phyloP scores from a whole-genome alignment of 2,797 vertebrate species.

The Aplochiton taeniatus region DNA sequence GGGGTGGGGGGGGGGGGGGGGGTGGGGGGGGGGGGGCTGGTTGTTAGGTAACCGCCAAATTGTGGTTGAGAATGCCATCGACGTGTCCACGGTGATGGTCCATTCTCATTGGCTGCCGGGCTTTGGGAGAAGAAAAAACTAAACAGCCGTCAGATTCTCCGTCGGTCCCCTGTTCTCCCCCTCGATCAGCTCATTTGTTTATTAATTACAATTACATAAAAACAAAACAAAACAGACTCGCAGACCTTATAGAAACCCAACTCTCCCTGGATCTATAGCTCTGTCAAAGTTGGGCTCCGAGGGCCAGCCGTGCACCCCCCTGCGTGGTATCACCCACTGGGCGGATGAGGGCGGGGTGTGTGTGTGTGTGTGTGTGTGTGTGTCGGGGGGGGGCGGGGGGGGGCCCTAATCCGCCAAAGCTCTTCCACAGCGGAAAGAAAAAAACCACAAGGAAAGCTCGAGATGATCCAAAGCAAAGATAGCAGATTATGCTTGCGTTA shows the following conservation, averaged over 20 bases:
- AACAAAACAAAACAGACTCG: not conserved
- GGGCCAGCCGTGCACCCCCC: constrained; percentile 1
- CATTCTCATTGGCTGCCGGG: not conserved
- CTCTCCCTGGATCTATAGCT: constrained; percentile 5
- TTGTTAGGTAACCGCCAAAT: not conserved
- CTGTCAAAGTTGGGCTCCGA: not conserved
- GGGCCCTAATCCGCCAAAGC: not conserved
- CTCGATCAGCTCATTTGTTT: not conserved
- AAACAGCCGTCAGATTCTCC: not conserved
- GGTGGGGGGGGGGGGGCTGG: not conserved
- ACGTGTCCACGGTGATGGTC: not conserved
- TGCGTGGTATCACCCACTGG: constrained; percentile 2
- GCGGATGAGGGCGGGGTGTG: not conserved
- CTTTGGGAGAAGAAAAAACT: not conserved
- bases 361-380: constrained; percentile 16
- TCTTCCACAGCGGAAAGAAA: constrained; percentile 12
- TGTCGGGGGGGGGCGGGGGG: not conserved
- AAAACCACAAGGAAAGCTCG: not conserved
- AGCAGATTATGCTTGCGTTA: too few relatives aligned
- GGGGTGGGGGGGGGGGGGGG: not conserved
- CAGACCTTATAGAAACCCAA: not conserved
- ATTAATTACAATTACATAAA: too few relatives aligned
- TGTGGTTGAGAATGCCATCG: not conserved
- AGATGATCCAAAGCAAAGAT: constrained; percentile 4
- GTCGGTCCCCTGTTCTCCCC: not conserved